Evolutionary conservation across 2,888 invertebrate species (phyloP), one percentile per base, ranked within the genome.

Genomic region (Cryptocephalus moraei): DNA sequence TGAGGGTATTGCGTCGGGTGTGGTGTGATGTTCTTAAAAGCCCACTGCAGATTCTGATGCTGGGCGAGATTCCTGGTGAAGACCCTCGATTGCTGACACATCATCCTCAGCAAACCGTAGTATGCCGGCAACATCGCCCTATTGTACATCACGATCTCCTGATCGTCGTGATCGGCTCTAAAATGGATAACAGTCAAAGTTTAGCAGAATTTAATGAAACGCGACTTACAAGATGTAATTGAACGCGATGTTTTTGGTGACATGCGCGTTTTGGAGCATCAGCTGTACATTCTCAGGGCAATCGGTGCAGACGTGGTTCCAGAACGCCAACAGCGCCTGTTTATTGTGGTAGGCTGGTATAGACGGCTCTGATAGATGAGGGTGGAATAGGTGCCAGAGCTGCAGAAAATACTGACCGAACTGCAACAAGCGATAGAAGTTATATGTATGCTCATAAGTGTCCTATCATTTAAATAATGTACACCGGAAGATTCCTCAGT

Each of bases 31-130:
- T 94, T 94, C 64, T 93, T 86, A 71, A 94, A 94, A 31, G 94
- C 94, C 94, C 94, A 95, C 66, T 91, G 91, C 39, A 95, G 81
- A 75, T 95, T 95, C 72, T 94, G 93, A 73, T 95, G 94, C 56
- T 85, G 84, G 1, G 92, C 90, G 47, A 95, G 75, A 62, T 88
- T 83, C 45, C 91, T 78, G 6, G 92, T 89, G 69, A 95, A 91
- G 22, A 82, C 73, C 41, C 85, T 78, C 6, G 93, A 93, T 58
- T 90, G 86, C 56, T 91, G 86, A 66, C 94, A 94, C 72, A 91
- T 93, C 69, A 93, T 79, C 53, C 92, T 79, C 59, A 95, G 73
- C 48, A 95, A 75, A 39, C 93, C 91, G 67, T 91, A 91, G 71
- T 90, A 91, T 9, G 93, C 90, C 1, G 94, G 94, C 63, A 95